These are phyloP conservation scores for Fistularia commersonii DNA, from an alignment of 2,797 vertebrate species.

Conservation along the genomic window DNA sequence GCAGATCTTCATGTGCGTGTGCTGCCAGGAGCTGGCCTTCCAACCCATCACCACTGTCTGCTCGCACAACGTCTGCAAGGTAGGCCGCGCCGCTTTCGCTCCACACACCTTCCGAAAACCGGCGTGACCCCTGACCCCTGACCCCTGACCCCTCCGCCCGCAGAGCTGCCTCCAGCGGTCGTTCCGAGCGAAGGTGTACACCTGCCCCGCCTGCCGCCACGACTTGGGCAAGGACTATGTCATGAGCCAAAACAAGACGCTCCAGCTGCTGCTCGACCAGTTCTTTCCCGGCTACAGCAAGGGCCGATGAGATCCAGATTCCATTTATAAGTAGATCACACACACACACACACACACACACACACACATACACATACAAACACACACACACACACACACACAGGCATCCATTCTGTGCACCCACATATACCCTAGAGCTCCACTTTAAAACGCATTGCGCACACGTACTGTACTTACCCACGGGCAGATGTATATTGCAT, in stretches of 20 bases:
- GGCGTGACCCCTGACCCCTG: too few species aligned
- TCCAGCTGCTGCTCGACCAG: conserved; percentile 94
- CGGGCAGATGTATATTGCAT: conserved; percentile 61
- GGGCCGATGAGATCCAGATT: conserved; percentile 86
- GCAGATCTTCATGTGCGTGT: conserved; percentile 97
- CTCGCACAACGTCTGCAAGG: conserved; percentile 98
- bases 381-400: conserved; percentile 45
- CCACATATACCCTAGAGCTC: conserved; percentile 56
- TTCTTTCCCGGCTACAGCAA: conserved; percentile 99
- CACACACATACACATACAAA: conserved; percentile 39
- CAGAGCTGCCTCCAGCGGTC: conserved; percentile 96
- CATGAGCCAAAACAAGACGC: conserved; percentile 92
- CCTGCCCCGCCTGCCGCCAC: conserved; percentile 93
- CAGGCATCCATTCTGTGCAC: conserved; percentile 53
- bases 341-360: conserved; percentile 49
- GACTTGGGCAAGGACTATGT: conserved; percentile 92
- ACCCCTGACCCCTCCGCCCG: conserved; percentile 4
- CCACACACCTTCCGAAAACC: background rate
- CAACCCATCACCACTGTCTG: conserved; percentile 96
- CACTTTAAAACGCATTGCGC: conserved; percentile 58
- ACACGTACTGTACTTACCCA: conserved; percentile 60
- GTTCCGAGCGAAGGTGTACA: conserved; percentile 94
- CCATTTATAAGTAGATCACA: conserved; percentile 42
- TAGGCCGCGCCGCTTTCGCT: conserved; percentile 50
- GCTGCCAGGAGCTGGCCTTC: conserved; percentile 97